A percentile compares a stretch with the other conserved stretches of the same genome.
These are phyloP conservation scores for Lepus oiostolus DNA, from an alignment of 2,797 vertebrate genomes.

Conservation along the genomic window DNA sequence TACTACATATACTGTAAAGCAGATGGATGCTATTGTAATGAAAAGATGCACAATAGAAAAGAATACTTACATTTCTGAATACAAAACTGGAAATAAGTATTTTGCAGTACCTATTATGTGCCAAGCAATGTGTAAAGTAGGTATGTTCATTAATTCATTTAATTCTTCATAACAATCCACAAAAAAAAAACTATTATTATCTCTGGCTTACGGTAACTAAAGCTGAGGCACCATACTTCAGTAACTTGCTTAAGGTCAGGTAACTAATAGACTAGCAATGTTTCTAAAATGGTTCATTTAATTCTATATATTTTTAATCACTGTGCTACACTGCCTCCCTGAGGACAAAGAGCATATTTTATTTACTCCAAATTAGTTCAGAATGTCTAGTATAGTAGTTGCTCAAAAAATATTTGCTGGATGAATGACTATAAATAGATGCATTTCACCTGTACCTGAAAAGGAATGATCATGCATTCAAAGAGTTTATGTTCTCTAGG, in stretches of 20 bases:
- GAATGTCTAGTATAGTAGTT: background rate
- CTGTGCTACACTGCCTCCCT: conserved; percentile 56
- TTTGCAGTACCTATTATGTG: conserved; percentile 18
- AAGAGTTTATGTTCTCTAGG: background rate
- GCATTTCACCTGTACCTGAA: background rate
- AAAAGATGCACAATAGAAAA: conserved; percentile 8
- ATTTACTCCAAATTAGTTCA: conserved; percentile 48
- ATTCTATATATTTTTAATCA: conserved; percentile 13
- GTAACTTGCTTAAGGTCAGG: background rate
- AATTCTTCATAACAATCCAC: background rate
- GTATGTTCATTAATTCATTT: background rate
- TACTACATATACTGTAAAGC: background rate
- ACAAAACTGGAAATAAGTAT: background rate
- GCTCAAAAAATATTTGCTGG: conserved; percentile 55
- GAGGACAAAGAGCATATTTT: conserved; percentile 44
- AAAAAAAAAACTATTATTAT: background rate
- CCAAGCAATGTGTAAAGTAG: background rate
- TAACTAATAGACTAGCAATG: conserved; percentile 16
- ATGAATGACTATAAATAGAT: conserved; percentile 30
- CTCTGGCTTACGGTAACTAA: background rate
- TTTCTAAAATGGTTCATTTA: background rate
- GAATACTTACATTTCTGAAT: background rate
- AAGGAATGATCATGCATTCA: background rate
- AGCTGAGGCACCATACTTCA: conserved; percentile 16
- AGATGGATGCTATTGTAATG: conserved; percentile 1